phyloP scores from a whole-genome alignment of 2,888 invertebrate genomes.

The Synanthedon vespiformis region DNA sequence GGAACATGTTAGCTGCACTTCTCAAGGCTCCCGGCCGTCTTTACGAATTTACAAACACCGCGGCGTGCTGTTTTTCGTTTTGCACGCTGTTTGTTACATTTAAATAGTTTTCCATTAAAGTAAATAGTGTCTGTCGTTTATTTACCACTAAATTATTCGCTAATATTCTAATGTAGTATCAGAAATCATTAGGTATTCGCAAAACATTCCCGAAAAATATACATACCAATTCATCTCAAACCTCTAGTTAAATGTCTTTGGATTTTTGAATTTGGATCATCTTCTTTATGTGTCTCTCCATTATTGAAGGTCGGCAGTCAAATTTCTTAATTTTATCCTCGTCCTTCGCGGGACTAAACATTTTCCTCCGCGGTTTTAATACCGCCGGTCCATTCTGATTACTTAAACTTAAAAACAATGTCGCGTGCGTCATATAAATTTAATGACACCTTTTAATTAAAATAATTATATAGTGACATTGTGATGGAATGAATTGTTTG shows the following conservation, averaged over 20 bases:
- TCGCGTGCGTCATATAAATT: neutral
- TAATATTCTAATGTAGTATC: neutral
- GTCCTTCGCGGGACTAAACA: too few species aligned
- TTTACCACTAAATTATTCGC: slow-evolving; percentile 17
- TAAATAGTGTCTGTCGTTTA: slow-evolving; percentile 27
- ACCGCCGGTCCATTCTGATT: too few species aligned
- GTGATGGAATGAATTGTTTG: neutral
- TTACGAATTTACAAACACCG: slow-evolving; percentile 54
- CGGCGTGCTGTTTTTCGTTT: slow-evolving; percentile 50
- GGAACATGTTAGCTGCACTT: slow-evolving; percentile 52
- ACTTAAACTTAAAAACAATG: too few species aligned
- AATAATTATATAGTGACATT: slow-evolving; percentile 1
- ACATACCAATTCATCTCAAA: too few species aligned
- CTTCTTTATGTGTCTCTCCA: too few species aligned
- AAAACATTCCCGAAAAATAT: too few species aligned
- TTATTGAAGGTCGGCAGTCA: too few species aligned
- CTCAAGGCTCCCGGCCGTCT: slow-evolving; percentile 48
- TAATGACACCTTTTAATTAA: neutral
- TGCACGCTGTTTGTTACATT: slow-evolving; percentile 35
- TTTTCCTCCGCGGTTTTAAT: too few species aligned
- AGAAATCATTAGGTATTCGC: too few species aligned
- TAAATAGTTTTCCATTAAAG: slow-evolving; percentile 50
- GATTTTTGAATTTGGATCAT: too few species aligned
- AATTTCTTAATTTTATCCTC: too few species aligned
- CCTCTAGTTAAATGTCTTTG: too few species aligned